Evolutionary conservation across 2,888 invertebrate genomes (phyloP).

Genomic region (Lysandra coridon): DNA sequence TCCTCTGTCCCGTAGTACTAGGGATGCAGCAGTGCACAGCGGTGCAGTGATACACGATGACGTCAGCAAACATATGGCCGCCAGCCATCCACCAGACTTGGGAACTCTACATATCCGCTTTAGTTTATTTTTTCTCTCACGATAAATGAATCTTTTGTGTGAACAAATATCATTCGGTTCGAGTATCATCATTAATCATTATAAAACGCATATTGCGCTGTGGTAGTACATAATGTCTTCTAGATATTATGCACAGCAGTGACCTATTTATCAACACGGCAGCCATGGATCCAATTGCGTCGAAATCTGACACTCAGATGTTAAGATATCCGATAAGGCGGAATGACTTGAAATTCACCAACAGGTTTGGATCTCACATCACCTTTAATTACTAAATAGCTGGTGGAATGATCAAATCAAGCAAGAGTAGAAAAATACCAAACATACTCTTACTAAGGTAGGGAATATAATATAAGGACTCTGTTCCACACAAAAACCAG

Average conservation of each 20-base stretch:
- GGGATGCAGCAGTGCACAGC: not conserved
- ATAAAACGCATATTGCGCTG: not conserved
- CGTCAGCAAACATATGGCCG: conserved; percentile 28
- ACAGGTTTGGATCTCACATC: not conserved
- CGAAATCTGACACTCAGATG: not conserved
- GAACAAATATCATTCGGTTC: conserved; percentile 1
- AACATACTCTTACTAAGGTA: not conserved
- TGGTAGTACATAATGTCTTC: not conserved
- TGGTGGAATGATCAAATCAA: not conserved
- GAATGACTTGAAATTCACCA: not conserved
- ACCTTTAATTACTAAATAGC: not conserved
- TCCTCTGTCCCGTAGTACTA: not conserved
- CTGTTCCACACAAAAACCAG: no score
- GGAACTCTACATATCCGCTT: conserved; percentile 24
- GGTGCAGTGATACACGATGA: conserved; percentile 26
- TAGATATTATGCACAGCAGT: not conserved
- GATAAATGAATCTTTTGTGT: conserved; percentile 14
- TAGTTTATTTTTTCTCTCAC: conserved; percentile 22
- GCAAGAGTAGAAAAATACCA: not conserved
- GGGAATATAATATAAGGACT: no score
- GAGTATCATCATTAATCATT: not conserved
- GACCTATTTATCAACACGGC: not conserved
- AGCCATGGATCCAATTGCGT: not conserved
- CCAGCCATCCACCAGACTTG: conserved; percentile 22
- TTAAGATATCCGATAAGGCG: not conserved